A percentile compares a stretch with the other conserved stretches of the same genome.
phyloP scores from a whole-genome alignment of 2,888 invertebrate genomes.

The Dolichomitus sp. region DNA sequence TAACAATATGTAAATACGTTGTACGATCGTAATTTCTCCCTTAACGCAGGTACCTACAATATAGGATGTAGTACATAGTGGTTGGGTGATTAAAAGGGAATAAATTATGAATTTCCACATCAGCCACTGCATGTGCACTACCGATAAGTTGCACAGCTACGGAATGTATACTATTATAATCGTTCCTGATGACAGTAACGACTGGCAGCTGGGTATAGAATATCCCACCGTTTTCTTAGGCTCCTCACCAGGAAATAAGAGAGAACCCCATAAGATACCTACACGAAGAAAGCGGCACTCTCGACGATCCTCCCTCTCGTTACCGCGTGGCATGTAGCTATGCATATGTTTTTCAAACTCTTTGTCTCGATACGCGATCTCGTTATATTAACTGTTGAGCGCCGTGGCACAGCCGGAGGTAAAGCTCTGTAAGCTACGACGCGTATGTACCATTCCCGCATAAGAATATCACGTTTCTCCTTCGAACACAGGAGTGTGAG shows the following conservation, averaged over 20 bases:
- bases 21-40: conserved; percentile 25
- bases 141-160: conserved; percentile 8
- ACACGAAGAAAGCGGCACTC: conserved; percentile 9
- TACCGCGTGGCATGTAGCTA: conserved; percentile 3
- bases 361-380: conserved; percentile 41
- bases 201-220: conserved; percentile 29
- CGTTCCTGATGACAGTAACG: conserved; percentile 22
- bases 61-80: background rate
- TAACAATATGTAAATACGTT: conserved; percentile 41
- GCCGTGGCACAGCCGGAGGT: conserved; percentile 29
- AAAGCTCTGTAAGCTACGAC: conserved; percentile 37
- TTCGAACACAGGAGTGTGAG: background rate
- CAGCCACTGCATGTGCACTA: conserved; percentile 15
- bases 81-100: conserved; percentile 12
- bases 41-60: background rate
- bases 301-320: conserved; percentile 18
- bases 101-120: conserved; percentile 17
- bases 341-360: conserved; percentile 10
- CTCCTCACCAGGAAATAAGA: conserved; percentile 28
- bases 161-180: conserved; percentile 19
- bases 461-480: conserved; percentile 55
- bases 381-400: conserved; percentile 41
- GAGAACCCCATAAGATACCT: conserved; percentile 35
- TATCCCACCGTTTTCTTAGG: conserved; percentile 14
- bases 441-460: conserved; percentile 28